Percentiles rank a stretch among this genome's conserved stretches.
phyloP scores from a whole-genome alignment of 2,888 invertebrate genomes.

The Heliconius sara region DNA sequence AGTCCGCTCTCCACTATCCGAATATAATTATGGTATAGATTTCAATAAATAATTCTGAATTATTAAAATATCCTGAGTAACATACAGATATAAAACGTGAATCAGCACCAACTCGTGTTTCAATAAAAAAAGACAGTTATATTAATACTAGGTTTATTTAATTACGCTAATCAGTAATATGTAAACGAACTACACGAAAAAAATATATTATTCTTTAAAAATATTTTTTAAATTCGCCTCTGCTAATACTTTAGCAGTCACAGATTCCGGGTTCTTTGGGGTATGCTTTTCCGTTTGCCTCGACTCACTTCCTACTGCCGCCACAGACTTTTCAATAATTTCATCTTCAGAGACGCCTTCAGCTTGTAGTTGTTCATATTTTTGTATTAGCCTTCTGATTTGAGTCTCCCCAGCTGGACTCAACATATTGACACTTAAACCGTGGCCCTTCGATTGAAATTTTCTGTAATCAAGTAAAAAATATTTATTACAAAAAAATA shows the following conservation, averaged over 20 bases:
- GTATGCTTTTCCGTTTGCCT: slow-evolving; percentile 47
- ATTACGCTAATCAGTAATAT: slow-evolving; percentile 19
- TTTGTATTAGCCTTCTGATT: slow-evolving; percentile 85
- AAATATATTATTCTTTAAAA: slow-evolving; percentile 50
- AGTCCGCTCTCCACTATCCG: too few relatives aligned
- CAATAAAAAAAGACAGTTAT: not conserved
- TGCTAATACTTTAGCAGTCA: slow-evolving; percentile 63
- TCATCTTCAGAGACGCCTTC: slow-evolving; percentile 83
- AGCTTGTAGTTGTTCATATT: slow-evolving; percentile 83
- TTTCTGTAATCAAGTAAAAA: slow-evolving; percentile 78
- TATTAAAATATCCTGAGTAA: too few relatives aligned
- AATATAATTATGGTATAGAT: too few relatives aligned
- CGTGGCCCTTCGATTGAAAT: slow-evolving; percentile 85
- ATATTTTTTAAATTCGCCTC: slow-evolving; percentile 52
- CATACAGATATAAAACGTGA: not conserved
- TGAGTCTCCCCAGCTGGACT: slow-evolving; percentile 80
- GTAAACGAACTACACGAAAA: not conserved
- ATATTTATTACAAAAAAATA: not conserved
- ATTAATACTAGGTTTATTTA: slow-evolving; percentile 1
- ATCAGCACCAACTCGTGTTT: not conserved
- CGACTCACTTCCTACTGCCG: slow-evolving; percentile 50
- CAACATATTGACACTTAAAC: slow-evolving; percentile 82
- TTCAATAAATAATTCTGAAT: too few relatives aligned
- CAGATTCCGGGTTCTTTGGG: slow-evolving; percentile 61
- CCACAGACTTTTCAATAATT: slow-evolving; percentile 68